phyloP scores from a whole-genome alignment of 2,113 vertebrate genomes.

The Pteruthius melanotis region DNA sequence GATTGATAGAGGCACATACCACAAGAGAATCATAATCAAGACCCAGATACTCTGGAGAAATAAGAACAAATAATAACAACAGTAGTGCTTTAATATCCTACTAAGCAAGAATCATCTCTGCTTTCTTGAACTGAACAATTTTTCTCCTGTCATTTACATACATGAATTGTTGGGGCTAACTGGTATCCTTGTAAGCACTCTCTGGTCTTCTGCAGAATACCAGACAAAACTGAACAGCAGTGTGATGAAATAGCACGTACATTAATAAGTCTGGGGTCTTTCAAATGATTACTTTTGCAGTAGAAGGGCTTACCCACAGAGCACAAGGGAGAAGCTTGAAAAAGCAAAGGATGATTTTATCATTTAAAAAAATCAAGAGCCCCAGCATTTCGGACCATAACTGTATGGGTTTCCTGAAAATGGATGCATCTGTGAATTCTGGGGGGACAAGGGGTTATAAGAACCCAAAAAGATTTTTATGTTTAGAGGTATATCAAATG shows the following conservation, averaged over 20 bases:
- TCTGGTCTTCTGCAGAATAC: background rate
- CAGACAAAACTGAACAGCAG: background rate
- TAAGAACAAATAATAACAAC: conserved; percentile 6
- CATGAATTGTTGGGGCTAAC: background rate
- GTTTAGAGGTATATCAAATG: background rate
- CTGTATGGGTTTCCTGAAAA: background rate
- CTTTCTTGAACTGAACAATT: background rate
- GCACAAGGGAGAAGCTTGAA: background rate
- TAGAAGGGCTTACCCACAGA: background rate
- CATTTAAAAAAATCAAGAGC: background rate
- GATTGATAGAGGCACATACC: conserved; percentile 35
- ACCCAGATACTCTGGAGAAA: conserved; percentile 21
- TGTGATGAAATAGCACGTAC: background rate
- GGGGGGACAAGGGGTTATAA: background rate
- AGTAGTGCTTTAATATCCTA: background rate
- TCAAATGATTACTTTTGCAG: background rate
- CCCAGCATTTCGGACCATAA: background rate
- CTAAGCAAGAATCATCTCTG: background rate
- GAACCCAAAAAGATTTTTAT: background rate
- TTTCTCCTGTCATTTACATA: background rate
- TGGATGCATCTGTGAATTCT: background rate
- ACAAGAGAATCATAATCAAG: conserved; percentile 16
- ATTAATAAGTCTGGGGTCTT: background rate
- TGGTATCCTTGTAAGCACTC: background rate
- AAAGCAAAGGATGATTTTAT: background rate